These are phyloP conservation scores for Caenorhabditis sp. DNA, from an alignment of 2,888 invertebrate genomes.

Conservation along the genomic window DNA sequence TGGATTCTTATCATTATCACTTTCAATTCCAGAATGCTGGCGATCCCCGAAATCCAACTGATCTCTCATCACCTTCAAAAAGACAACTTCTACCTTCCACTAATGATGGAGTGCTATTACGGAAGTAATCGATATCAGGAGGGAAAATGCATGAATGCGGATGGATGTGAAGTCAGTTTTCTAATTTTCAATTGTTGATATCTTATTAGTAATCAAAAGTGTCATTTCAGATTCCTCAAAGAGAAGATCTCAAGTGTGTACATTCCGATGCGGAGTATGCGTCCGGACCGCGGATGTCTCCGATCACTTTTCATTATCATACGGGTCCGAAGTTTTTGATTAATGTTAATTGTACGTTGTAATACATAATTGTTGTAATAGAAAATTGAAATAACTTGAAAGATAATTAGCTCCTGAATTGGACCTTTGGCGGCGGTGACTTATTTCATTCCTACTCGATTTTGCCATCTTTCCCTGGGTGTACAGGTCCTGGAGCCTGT, in stretches of 20 bases:
- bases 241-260: slow-evolving; percentile 24
- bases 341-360: too few species aligned
- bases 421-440: too few species aligned
- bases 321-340: too few species aligned
- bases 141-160: slow-evolving; percentile 24
- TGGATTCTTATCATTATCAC: not conserved
- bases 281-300: slow-evolving; percentile 25
- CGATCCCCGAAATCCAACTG: not conserved
- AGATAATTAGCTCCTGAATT: too few species aligned
- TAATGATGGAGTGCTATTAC: slow-evolving; percentile 31
- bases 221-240: slow-evolving; percentile 15
- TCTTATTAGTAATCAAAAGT: too few species aligned
- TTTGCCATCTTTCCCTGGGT: too few species aligned
- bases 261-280: slow-evolving; percentile 45
- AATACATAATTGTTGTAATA: too few species aligned
- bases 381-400: too few species aligned
- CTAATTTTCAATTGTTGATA: not conserved
- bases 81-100: slow-evolving; percentile 24
- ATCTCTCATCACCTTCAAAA: not conserved
- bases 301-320: slow-evolving; percentile 45
- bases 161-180: slow-evolving; percentile 22
- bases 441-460: too few species aligned
- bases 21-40: slow-evolving; percentile 18
- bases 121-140: not conserved
- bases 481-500: too few species aligned